Evolutionary conservation across 2,797 vertebrate genomes (phyloP).

Genomic region (Hirundo rustica): DNA sequence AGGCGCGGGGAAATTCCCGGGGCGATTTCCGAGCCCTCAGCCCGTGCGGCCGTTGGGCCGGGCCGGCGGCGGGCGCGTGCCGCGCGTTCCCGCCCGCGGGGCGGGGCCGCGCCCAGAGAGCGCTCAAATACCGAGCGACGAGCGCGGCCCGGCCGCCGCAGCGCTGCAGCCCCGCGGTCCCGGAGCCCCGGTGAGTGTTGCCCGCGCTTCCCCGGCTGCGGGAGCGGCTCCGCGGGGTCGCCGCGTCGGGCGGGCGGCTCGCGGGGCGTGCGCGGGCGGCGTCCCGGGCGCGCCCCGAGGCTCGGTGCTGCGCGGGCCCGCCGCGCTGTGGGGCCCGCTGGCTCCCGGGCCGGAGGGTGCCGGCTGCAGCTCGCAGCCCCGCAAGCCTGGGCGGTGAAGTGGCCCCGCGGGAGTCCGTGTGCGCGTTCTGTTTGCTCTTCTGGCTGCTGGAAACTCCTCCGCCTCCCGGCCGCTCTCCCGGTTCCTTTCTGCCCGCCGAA

Average conservation of each 20-base stretch:
- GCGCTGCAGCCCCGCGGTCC: accelerated
- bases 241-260: not conserved
- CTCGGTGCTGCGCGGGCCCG: not conserved
- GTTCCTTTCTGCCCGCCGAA: not conserved
- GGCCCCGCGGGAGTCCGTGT: accelerated
- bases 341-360: not conserved
- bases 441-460: accelerated
- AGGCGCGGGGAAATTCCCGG: not conserved
- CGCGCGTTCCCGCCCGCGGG: not conserved
- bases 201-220: accelerated
- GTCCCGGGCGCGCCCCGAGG: not conserved
- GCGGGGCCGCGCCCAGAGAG: not conserved
- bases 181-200: not conserved
- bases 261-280: not conserved
- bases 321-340: not conserved
- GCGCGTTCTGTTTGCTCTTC: not conserved
- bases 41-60: not conserved
- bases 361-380: too few relatives aligned
- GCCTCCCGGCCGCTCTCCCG: accelerated
- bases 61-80: not conserved
- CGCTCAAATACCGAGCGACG: too few relatives aligned
- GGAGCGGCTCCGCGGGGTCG: too few relatives aligned
- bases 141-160: accelerated
- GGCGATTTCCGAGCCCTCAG: not conserved
- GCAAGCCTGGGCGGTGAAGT: accelerated